Evolutionary conservation across 2,797 vertebrate species (phyloP).

Genomic region (Pelochelys cantorii): DNA sequence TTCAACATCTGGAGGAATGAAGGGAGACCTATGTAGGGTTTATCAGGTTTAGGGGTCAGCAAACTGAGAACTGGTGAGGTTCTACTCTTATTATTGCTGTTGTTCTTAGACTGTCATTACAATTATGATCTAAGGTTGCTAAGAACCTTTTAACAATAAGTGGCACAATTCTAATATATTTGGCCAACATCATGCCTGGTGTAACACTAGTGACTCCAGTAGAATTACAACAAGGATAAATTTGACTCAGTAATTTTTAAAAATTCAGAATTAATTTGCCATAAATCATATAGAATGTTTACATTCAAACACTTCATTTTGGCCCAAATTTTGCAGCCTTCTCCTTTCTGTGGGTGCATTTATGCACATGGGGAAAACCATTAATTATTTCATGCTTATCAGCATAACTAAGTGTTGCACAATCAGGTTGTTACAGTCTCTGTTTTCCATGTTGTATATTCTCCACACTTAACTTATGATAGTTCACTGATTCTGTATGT

Average conservation of each 20-base stretch:
- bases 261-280: not conserved
- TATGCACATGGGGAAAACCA: not conserved
- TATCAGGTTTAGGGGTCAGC: not conserved
- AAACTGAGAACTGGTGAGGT: not conserved
- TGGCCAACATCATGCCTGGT: not conserved
- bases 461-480: not conserved
- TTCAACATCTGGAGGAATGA: accelerated
- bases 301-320: accelerated
- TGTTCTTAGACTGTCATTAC: not conserved
- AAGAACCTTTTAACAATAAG: not conserved
- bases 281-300: accelerated
- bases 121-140: not conserved
- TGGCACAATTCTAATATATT: accelerated
- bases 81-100: not conserved
- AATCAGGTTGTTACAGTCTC: not conserved
- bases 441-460: not conserved
- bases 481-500: not conserved
- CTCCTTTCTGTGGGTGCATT: not conserved
- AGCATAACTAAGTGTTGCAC: not conserved
- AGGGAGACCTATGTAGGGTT: not conserved
- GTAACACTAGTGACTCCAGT: not conserved
- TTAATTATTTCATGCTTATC: too few relatives aligned
- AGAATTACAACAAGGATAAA: not conserved
- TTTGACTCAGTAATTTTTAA: not conserved
- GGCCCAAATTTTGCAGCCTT: not conserved